phyloP scores from a whole-genome alignment of 2,797 vertebrate species.

The Pachyuromys duprasi region DNA sequence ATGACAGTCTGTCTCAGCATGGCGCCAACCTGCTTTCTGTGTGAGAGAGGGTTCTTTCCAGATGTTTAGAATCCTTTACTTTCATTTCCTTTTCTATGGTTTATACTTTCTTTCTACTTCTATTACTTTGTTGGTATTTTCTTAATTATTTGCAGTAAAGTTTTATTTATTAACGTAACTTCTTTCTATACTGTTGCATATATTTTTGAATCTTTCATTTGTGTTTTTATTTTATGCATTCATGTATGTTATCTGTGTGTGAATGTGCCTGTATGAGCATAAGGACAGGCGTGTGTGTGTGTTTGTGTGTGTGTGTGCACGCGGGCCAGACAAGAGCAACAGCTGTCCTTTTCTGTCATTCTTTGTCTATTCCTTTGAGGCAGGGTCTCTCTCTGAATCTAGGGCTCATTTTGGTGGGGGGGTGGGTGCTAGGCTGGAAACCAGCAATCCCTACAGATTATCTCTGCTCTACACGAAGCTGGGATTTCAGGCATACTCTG shows the following conservation, averaged over 20 bases:
- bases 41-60: background rate
- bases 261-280: no score
- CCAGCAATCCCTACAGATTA: background rate
- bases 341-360: no score
- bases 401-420: background rate
- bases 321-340: background rate
- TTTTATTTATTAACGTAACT: constrained; percentile 21
- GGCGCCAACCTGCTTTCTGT: background rate
- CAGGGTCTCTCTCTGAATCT: background rate
- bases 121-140: background rate
- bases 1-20: background rate
- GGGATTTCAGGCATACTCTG: background rate
- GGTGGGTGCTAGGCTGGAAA: background rate
- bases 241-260: background rate
- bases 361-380: background rate
- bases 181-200: background rate
- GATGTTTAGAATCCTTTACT: background rate
- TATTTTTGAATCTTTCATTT: background rate
- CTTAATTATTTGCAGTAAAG: background rate
- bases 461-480: background rate
- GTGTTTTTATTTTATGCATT: background rate
- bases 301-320: background rate
- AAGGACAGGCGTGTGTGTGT: no score
- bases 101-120: background rate
- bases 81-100: background rate